Base-by-base conservation (phyloP, 37 sponge, comb jelly and placozoan genomes). In the Theonella swinhoei region DNA sequence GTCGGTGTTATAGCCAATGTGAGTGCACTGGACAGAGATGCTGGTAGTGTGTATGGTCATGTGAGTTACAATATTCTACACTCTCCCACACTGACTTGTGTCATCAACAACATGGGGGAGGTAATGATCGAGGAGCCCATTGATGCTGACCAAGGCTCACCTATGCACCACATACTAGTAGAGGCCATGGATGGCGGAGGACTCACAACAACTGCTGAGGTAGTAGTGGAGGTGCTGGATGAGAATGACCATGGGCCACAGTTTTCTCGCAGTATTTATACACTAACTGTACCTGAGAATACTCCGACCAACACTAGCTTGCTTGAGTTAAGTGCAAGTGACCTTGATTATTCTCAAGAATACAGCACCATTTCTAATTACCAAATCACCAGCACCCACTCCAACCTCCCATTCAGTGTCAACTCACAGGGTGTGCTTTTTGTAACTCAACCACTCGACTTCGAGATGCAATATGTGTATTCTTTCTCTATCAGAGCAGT, bases 171-270 rank as follows among this genome's bases (percentile, higher is more conserved):
- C 1, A 68, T 89, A 22, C 62, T 17, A 23, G 80, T 79, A 1
- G 77, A 72, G 54, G 90, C 85, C 66, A 34, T 34, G 14, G 90
- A 89, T 74, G 69, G 85, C 2, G 80, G 75, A 23, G 85, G 80
- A 14, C 60, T 79, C 59, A 35, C 14, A 7, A 79, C 62, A 74
- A 72, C 39, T 42, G 75, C 61, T 26, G 23, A 60, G 4, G 75
- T 91, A 26, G 40, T n/a, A 28, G 42, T 91, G 20, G 25, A 61
- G 0, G 39, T 91, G 41, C 1, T 39, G 41, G 92, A 91, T 65
- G 74, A 54, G 22, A 91, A 91, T 65, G 92, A 91, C 62, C 60
- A 86, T 29, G 23, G 28, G 17, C 92, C 92, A n/a, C 34, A 61
- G 37, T 87, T 91, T 31, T 29, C 38, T 0, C 65, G 39, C 0